Evolutionary conservation across 2,797 vertebrate species (phyloP).

Genomic region (Coregonus ussuriensis): DNA sequence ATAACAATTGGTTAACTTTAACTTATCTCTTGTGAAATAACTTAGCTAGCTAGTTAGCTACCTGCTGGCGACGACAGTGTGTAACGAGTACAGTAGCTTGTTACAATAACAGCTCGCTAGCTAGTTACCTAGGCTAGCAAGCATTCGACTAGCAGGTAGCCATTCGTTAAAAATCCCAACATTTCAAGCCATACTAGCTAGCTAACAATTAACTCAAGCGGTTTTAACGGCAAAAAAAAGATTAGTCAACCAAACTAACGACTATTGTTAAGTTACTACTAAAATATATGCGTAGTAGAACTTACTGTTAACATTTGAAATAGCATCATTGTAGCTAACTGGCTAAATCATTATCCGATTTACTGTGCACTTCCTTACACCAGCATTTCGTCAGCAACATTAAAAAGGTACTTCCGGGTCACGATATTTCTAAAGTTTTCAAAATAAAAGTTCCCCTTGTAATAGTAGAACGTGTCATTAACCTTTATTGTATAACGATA

Average conservation of each 20-base stretch:
- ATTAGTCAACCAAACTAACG: constrained; percentile 2
- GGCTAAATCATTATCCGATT: constrained; percentile 31
- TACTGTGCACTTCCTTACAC: constrained; percentile 41
- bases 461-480: too few species aligned
- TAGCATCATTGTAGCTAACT: constrained; percentile 38
- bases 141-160: not conserved
- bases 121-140: not conserved
- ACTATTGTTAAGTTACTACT: not conserved
- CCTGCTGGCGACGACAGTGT: not conserved
- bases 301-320: constrained; percentile 59
- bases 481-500: too few species aligned
- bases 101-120: not conserved
- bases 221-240: constrained; percentile 17
- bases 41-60: constrained; percentile 13
- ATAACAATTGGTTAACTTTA: constrained; percentile 7
- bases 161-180: constrained; percentile 1
- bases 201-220: constrained; percentile 9
- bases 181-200: constrained; percentile 10
- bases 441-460: too few species aligned
- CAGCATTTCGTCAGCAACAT: too few species aligned
- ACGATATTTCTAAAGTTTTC: too few species aligned
- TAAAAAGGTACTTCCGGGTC: too few species aligned
- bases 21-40: not conserved
- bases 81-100: not conserved
- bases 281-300: not conserved